Evolutionary conservation across 2,797 vertebrate genomes (phyloP).

Genomic region (Anguilla anguilla): DNA sequence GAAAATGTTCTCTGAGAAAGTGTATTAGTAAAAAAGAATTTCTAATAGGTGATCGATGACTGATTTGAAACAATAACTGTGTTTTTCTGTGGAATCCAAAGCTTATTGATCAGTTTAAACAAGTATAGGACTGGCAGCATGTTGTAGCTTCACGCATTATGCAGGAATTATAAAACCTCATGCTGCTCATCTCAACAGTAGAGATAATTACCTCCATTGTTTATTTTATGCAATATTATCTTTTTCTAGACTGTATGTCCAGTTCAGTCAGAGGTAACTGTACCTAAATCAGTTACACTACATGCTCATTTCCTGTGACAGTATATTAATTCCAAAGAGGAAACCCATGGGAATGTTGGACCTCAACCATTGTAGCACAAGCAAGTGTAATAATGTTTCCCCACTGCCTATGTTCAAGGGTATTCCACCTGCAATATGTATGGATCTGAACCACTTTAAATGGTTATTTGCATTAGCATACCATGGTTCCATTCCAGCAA

Average conservation of each 20-base stretch:
- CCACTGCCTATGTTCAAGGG: not conserved
- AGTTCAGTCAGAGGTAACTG: not conserved
- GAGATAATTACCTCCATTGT: not conserved
- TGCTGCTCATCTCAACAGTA: not conserved
- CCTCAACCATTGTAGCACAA: not conserved
- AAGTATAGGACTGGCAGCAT: not conserved
- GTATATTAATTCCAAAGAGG: not conserved
- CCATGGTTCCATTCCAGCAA: not conserved
- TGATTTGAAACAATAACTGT: not conserved
- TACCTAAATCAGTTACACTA: not conserved
- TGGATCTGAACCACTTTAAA: not conserved
- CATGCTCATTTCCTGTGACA: not conserved
- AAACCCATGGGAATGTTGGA: not conserved
- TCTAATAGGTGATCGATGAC: no score
- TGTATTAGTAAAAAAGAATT: no score
- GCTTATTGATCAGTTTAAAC: not conserved
- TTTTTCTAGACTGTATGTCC: slow-evolving; percentile 3
- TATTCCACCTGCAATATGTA: not conserved
- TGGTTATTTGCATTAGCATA: not conserved
- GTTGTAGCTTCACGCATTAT: not conserved
- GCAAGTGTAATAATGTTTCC: not conserved
- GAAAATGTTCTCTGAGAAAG: not conserved
- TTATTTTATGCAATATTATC: not conserved
- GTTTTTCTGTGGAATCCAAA: not conserved
- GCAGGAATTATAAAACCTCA: not conserved